Percentiles rank a stretch among this genome's conserved stretches.
Evolutionary conservation across 2,113 vertebrate genomes (phyloP).

Genomic region (Hirundichthys speculiger): DNA sequence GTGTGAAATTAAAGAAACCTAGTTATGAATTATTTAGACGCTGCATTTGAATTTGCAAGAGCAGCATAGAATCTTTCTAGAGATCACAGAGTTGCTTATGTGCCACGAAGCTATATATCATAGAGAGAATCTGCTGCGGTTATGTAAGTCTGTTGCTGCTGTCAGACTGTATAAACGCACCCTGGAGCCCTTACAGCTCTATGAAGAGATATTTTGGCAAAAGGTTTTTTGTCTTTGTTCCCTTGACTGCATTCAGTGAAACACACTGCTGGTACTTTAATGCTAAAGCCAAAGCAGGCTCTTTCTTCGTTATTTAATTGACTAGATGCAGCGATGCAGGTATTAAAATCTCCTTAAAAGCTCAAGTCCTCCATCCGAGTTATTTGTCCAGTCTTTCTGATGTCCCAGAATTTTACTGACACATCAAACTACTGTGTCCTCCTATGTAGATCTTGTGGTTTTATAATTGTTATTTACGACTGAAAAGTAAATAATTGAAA

Average conservation of each 20-base stretch:
- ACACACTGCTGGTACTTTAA: conserved; percentile 13
- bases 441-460: too few species aligned
- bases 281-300: background rate
- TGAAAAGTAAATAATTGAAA: too few species aligned
- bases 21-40: conserved; percentile 50
- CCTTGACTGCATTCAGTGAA: conserved; percentile 25
- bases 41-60: conserved; percentile 45
- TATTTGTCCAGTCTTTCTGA: background rate
- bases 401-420: too few species aligned
- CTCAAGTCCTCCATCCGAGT: background rate
- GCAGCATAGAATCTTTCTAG: conserved; percentile 32
- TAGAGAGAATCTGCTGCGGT: conserved; percentile 36
- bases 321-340: conserved; percentile 1
- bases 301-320: conserved; percentile 18
- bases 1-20: conserved; percentile 51
- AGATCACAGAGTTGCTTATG: conserved; percentile 63
- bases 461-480: too few species aligned
- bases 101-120: conserved; percentile 33
- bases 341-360: conserved; percentile 11
- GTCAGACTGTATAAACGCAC: conserved; percentile 54
- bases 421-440: too few species aligned
- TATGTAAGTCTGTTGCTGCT: conserved; percentile 55
- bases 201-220: conserved; percentile 46
- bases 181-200: conserved; percentile 31
- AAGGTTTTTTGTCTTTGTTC: conserved; percentile 27